Evolutionary conservation across 2,888 invertebrate genomes (phyloP), one percentile per base, ranked within the genome.

Genomic region (Amphiduros pacificus): DNA sequence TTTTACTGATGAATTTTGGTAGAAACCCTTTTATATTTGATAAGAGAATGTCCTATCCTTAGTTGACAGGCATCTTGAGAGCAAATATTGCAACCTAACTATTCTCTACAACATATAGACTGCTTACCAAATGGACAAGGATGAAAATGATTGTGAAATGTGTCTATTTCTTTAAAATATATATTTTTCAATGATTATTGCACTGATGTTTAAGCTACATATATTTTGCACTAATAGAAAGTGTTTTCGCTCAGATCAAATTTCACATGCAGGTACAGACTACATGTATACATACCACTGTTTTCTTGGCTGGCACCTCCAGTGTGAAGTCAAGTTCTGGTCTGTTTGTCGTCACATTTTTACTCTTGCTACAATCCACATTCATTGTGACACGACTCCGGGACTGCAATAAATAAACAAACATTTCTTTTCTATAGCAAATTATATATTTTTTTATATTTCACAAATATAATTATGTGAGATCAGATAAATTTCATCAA

Each of bases 331-430:
- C 64, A 44, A 77, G 67, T 17, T 60, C 64, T 27, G 64, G 68
- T 22, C 65, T 65, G 62, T 77, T 74, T 58, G 74, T 75, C 56
- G 71, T 61, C 22, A 71, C 70, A 58, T 77, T 76, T 29, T 64
- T 64, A 61, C 77, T 77, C 51, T 65, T 62, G 28, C 65, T 71
- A 62, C 77, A 80, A 66, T 80, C 78, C 28, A 79, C 53, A 31
- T 70, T 64, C 22, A 78, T 65, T 11, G 64, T 71, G 22, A 75
- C 71, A 41, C 60, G 69, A 36, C 67, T 73, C 53, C 71, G 67
- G 4, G 77, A 75, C 79, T 79, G 74, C 36, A 72, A 72, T 22
- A 41, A 27, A 52, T 27, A 52, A 27, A 27, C n/a, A 48, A 22
- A 49, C 9, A 49, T 14, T 17, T 20, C n/a, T 11, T 27, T 9